A percentile compares a stretch with the other conserved stretches of the same genome.
Evolutionary conservation across 2,113 vertebrate species (phyloP).

Genomic region (Perognathus longimembris): DNA sequence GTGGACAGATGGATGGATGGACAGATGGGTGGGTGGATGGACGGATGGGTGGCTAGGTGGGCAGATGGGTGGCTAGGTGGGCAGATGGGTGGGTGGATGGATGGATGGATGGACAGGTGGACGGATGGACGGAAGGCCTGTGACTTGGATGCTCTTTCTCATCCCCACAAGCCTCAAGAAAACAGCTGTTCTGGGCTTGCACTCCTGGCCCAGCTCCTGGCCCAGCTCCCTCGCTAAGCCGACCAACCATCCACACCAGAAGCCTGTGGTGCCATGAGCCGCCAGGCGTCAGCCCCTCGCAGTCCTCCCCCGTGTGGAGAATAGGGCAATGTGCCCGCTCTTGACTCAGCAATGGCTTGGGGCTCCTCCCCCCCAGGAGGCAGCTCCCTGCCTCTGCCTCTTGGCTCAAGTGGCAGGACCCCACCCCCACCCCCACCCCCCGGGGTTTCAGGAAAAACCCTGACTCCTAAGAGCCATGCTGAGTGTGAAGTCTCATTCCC

Average conservation of each 20-base stretch:
- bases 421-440: no score
- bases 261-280: accelerated
- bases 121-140: no score
- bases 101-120: background rate
- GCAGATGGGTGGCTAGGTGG: no score
- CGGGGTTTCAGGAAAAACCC: background rate
- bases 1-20: no score
- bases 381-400: background rate
- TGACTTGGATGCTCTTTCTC: background rate
- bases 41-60: no score
- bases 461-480: background rate
- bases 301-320: background rate
- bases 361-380: background rate
- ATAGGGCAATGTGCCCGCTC: background rate
- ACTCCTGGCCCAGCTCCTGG: background rate
- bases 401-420: background rate
- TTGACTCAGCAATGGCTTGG: background rate
- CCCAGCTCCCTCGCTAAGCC: background rate
- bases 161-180: background rate
- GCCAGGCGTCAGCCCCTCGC: background rate
- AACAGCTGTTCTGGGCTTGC: background rate
- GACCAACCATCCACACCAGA: background rate
- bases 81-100: no score
- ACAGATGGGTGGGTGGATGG: no score
- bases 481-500: background rate